Evolutionary conservation across 2,888 invertebrate species (phyloP).

Genomic region (Xylocampa areola): DNA sequence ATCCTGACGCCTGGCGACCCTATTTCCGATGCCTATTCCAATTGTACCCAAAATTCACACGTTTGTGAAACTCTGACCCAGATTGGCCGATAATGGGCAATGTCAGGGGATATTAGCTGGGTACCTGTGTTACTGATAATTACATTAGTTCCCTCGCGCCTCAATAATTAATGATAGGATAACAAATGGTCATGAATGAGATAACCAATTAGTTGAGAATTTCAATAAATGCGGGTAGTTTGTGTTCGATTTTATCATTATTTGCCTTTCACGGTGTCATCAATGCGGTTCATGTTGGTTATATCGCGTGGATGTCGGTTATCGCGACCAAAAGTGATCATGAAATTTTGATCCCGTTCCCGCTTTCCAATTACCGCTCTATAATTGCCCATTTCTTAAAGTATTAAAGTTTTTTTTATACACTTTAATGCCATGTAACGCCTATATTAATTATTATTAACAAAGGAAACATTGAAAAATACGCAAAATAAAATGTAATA

Average conservation of each 20-base stretch:
- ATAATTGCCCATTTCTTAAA: too few species aligned
- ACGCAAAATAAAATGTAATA: too few species aligned
- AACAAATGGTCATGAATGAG: conserved; percentile 30
- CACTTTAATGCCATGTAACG: too few species aligned
- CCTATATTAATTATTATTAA: too few species aligned
- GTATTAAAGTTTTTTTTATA: too few species aligned
- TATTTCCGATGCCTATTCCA: conserved; percentile 49
- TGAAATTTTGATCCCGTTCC: too few species aligned
- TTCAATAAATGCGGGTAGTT: conserved; percentile 30
- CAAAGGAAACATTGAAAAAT: too few species aligned
- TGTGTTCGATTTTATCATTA: conserved; percentile 23
- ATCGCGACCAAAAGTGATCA: too few species aligned
- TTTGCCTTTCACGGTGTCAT: conserved; percentile 2
- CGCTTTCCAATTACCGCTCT: too few species aligned
- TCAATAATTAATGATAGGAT: conserved; percentile 51
- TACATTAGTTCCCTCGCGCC: conserved; percentile 43
- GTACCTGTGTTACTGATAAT: conserved; percentile 43
- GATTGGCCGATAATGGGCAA: conserved; percentile 28
- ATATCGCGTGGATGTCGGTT: too few species aligned
- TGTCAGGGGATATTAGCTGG: conserved; percentile 17
- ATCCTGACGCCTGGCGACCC: too few species aligned
- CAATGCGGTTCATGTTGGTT: not conserved
- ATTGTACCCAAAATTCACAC: conserved; percentile 38
- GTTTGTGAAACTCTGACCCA: conserved; percentile 32
- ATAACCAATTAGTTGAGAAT: conserved; percentile 29